phyloP scores from a whole-genome alignment of 1,140 invertebrate genomes.

The Neelides sp. region DNA sequence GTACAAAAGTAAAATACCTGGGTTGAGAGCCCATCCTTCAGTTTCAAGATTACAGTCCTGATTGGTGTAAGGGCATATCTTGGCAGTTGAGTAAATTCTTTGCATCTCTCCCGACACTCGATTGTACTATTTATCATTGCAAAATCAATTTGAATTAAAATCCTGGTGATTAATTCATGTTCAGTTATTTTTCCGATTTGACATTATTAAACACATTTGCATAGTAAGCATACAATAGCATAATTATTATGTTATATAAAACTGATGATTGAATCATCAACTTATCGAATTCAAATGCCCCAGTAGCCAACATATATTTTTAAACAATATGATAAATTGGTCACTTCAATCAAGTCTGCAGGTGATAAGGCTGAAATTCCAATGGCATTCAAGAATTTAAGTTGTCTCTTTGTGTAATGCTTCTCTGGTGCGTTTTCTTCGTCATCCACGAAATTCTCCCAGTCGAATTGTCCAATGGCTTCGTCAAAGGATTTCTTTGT shows the following conservation, averaged over 20 bases:
- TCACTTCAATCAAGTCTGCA: slow-evolving; percentile 69
- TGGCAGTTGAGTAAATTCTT: slow-evolving; percentile 63
- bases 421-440: too few species aligned
- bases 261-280: background rate
- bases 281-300: background rate
- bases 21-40: slow-evolving; percentile 33
- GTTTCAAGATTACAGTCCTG: slow-evolving; percentile 32
- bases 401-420: slow-evolving; percentile 59
- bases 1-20: too few species aligned
- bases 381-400: slow-evolving; percentile 62
- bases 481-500: slow-evolving; percentile 57
- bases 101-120: slow-evolving; percentile 75
- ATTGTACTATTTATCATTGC: too few species aligned
- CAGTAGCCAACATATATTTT: background rate
- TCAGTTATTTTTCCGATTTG: background rate
- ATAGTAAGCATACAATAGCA: background rate
- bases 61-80: slow-evolving; percentile 52
- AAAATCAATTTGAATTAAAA: background rate
- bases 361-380: slow-evolving; percentile 70
- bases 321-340: slow-evolving; percentile 28
- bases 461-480: slow-evolving; percentile 50
- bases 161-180: background rate
- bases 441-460: slow-evolving; percentile 52
- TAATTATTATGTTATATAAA: background rate
- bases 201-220: background rate